Conservation (phyloP, 1,140 invertebrate species). For the Brachionus plicatilis region DNA sequence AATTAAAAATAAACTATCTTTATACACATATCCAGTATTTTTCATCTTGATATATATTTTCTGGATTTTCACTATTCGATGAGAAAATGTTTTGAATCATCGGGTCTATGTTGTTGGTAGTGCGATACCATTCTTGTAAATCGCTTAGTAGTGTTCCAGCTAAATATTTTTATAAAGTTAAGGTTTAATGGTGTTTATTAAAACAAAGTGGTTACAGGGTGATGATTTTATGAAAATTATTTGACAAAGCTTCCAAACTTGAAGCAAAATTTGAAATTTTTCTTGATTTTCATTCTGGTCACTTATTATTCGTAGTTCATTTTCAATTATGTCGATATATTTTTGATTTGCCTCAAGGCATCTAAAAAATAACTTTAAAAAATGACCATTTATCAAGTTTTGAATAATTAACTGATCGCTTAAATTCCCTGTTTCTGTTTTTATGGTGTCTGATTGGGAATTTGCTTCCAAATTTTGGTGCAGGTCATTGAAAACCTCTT, state of each 20-base stretch:
- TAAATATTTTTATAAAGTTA: not conserved
- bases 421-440: not conserved
- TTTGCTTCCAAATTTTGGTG: not conserved
- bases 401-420: slow-evolving; percentile 21
- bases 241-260: slow-evolving; percentile 30
- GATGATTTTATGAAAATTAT: slow-evolving; percentile 39
- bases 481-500: slow-evolving; percentile 14
- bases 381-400: not conserved
- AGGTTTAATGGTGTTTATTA: not conserved
- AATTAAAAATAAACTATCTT: not conserved
- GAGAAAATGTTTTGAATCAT: slow-evolving; percentile 11
- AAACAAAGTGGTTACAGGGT: not conserved
- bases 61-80: not conserved
- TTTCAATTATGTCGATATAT: slow-evolving; percentile 24
- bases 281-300: not conserved
- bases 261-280: not conserved
- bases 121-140: slow-evolving; percentile 15
- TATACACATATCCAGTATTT: slow-evolving; percentile 33
- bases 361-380: not conserved
- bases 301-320: not conserved
- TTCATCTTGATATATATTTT: not conserved
- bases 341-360: slow-evolving; percentile 35
- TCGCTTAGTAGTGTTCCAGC: not conserved
- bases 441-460: not conserved
- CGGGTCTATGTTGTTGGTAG: slow-evolving; percentile 26